phyloP scores from a whole-genome alignment of 2,797 vertebrate species.

The Phrynocephalus forsythii region DNA sequence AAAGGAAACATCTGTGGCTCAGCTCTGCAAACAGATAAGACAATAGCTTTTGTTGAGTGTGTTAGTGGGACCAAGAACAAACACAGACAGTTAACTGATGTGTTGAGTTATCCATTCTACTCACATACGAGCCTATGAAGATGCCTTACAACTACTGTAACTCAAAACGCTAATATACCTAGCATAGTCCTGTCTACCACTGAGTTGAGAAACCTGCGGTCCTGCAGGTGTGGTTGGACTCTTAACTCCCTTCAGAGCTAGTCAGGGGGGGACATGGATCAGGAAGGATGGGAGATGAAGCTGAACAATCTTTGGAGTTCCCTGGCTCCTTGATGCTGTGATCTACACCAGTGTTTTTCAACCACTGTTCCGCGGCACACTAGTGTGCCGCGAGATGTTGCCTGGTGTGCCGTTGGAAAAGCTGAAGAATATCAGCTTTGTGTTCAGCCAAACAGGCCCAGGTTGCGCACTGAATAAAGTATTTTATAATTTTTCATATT shows the following conservation, averaged over 20 bases:
- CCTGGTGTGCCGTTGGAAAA: too few species aligned
- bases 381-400: too few species aligned
- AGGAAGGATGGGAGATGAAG: not conserved
- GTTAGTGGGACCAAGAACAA: constrained; percentile 38
- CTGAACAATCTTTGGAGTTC: not conserved
- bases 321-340: not conserved
- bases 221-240: not conserved
- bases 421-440: too few species aligned
- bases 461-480: too few species aligned
- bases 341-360: too few species aligned
- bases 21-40: constrained; percentile 45
- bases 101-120: not conserved
- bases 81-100: constrained; percentile 32
- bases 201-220: not conserved
- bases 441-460: too few species aligned
- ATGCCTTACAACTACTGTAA: not conserved
- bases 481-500: too few species aligned
- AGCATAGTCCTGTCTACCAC: not conserved
- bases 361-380: too few species aligned
- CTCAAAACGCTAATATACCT: not conserved
- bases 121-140: not conserved
- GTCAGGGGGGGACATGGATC: not conserved
- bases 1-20: constrained; percentile 75
- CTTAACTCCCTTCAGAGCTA: not conserved
- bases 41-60: constrained; percentile 59